These are phyloP conservation scores for Jaculus jaculus DNA, from an alignment of 2,113 vertebrate genomes.

Conservation along the genomic window DNA sequence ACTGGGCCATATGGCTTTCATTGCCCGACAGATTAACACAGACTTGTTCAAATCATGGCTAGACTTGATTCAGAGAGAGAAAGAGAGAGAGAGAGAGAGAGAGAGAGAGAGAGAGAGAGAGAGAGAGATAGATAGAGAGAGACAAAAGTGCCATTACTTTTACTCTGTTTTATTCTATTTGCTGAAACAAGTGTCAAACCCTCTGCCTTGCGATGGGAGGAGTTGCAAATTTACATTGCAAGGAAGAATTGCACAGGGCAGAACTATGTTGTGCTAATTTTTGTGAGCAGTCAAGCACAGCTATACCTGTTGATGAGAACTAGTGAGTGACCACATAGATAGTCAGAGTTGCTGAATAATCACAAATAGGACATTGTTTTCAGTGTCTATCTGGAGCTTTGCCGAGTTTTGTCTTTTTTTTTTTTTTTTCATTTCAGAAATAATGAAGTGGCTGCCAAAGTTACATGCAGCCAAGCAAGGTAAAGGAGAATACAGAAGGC, in stretches of 20 bases:
- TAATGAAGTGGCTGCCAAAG: not conserved
- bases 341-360: not conserved
- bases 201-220: not conserved
- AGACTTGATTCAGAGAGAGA: not conserved
- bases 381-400: slow-evolving; percentile 5
- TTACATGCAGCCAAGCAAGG: not conserved
- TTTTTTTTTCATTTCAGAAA: slow-evolving; percentile 29
- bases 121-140: not conserved
- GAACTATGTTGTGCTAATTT: not conserved
- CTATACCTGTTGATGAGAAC: not conserved
- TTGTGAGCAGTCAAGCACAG: not conserved
- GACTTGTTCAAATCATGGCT: not conserved
- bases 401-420: slow-evolving; percentile 14
- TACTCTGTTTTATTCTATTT: not conserved
- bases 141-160: not conserved
- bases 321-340: not conserved
- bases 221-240: not conserved
- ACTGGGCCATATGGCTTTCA: not conserved
- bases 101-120: not conserved
- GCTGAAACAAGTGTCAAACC: not conserved
- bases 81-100: too few relatives aligned
- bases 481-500: not conserved
- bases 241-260: not conserved
- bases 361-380: not conserved
- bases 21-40: not conserved